Evolutionary conservation across 2,113 vertebrate genomes (phyloP).

Genomic region (Callocephalon fimbriatum): DNA sequence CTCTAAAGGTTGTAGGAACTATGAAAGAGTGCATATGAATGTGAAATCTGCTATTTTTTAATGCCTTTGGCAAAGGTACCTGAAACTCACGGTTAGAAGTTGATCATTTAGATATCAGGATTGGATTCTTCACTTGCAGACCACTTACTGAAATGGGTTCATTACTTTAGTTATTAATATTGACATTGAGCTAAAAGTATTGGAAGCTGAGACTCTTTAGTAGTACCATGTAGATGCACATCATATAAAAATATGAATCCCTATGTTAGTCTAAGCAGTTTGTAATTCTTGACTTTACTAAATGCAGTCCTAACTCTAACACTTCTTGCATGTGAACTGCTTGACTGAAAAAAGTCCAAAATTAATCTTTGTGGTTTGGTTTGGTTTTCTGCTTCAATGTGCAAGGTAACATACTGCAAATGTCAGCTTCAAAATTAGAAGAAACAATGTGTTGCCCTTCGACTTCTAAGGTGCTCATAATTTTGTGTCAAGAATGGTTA

Average conservation of each 20-base stretch:
- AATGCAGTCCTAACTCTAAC: background rate
- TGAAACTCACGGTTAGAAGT: background rate
- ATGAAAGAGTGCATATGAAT: fast-evolving
- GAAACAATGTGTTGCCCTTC: background rate
- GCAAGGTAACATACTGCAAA: background rate
- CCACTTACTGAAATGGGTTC: background rate
- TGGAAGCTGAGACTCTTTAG: background rate
- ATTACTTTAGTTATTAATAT: background rate
- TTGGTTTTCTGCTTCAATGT: background rate
- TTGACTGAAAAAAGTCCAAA: background rate
- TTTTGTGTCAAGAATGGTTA: background rate
- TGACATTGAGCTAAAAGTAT: background rate
- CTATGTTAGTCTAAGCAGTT: background rate
- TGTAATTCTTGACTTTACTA: background rate
- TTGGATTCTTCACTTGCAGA: background rate
- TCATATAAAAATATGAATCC: background rate
- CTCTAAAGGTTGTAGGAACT: background rate
- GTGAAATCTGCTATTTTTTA: background rate
- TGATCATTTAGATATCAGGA: background rate
- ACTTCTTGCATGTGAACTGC: background rate
- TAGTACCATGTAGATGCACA: fast-evolving
- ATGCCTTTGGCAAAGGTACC: background rate
- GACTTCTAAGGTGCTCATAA: background rate
- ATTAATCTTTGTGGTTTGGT: background rate
- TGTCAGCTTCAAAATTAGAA: background rate